Percentiles rank a stretch among this genome's conserved stretches.
These are phyloP conservation scores for Ametastegia equiseti DNA, from an alignment of 2,888 invertebrate species.

Conservation along the genomic window DNA sequence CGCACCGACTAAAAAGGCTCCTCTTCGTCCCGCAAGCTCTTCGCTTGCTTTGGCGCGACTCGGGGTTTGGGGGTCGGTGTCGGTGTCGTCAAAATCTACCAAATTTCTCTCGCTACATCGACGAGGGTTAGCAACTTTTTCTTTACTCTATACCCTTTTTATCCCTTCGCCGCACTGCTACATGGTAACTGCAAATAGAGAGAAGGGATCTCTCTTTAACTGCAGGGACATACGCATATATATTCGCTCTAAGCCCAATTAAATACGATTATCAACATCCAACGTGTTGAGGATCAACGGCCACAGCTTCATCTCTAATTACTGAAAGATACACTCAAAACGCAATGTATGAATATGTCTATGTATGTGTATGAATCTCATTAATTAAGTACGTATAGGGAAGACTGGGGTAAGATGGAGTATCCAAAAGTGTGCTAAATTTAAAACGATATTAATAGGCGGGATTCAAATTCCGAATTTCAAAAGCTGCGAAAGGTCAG, in stretches of 20 bases:
- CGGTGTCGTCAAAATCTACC: constrained; percentile 29
- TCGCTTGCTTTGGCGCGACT: constrained; percentile 27
- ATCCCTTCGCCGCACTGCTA: neutral
- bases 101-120: constrained; percentile 39
- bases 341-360: too few species aligned
- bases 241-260: neutral
- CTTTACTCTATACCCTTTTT: neutral
- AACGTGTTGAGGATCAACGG: too few species aligned
- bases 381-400: too few species aligned
- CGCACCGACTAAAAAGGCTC: constrained; percentile 12
- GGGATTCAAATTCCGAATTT: too few species aligned
- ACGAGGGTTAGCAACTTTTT: constrained; percentile 34
- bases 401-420: too few species aligned
- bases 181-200: neutral
- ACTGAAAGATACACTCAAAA: too few species aligned
- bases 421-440: too few species aligned
- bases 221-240: neutral
- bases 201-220: neutral
- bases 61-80: neutral
- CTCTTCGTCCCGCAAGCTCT: constrained; percentile 50
- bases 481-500: too few species aligned
- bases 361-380: too few species aligned
- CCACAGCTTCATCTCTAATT: too few species aligned
- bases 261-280: neutral
- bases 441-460: too few species aligned